Percentiles rank a stretch among this genome's conserved stretches.
Evolutionary conservation across 2,888 invertebrate genomes (phyloP).

Genomic region (Ernsta delagoae): DNA sequence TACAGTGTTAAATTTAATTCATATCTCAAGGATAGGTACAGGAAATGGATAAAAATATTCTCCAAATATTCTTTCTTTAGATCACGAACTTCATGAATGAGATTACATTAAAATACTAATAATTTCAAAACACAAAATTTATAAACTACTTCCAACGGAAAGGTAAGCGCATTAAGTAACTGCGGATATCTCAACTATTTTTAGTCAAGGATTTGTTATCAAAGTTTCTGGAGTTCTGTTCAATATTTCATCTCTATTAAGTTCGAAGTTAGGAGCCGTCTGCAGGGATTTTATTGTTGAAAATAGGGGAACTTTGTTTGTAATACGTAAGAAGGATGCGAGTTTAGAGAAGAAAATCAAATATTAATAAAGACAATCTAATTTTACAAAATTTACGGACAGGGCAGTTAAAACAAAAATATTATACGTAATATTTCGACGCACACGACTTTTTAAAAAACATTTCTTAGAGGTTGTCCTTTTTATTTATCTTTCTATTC

Average conservation of each 20-base stretch:
- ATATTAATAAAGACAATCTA: not conserved
- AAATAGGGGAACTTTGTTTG: slow-evolving; percentile 22
- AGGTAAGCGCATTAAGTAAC: slow-evolving; percentile 11
- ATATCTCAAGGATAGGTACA: too few species aligned
- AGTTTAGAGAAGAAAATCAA: not conserved
- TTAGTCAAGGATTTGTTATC: slow-evolving; percentile 23
- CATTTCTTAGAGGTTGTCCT: too few species aligned
- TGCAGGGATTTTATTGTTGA: slow-evolving; percentile 21
- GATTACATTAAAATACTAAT: too few species aligned
- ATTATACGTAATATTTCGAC: too few species aligned
- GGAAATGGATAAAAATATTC: too few species aligned
- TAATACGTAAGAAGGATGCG: not conserved
- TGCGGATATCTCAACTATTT: slow-evolving; percentile 20
- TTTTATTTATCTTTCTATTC: too few species aligned
- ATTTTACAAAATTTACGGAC: not conserved
- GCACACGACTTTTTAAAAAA: too few species aligned
- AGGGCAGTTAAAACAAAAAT: too few species aligned
- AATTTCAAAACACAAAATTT: not conserved
- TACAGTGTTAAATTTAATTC: too few species aligned
- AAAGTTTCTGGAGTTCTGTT: slow-evolving; percentile 19
- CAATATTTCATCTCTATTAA: slow-evolving; percentile 31
- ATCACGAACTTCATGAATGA: too few species aligned
- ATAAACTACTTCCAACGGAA: not conserved
- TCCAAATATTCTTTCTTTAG: too few species aligned
- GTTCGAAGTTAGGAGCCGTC: slow-evolving; percentile 19